Conservation (phyloP, 2,113 vertebrate species). For the Parus major region DNA sequence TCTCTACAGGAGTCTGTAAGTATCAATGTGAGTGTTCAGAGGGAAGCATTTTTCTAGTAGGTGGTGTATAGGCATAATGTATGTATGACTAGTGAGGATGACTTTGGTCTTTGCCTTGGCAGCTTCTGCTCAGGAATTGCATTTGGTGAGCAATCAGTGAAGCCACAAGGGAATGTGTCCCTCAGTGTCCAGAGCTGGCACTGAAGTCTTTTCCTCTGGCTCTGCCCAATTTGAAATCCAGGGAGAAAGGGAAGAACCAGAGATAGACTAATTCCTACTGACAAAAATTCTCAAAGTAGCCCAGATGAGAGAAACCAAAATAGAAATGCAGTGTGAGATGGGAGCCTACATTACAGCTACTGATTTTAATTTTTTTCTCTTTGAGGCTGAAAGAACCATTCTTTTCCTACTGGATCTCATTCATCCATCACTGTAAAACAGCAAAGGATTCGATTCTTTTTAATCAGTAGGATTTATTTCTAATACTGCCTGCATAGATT, state of each 20-base stretch:
- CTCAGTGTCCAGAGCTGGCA: background rate
- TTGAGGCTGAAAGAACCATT: background rate
- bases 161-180: background rate
- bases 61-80: background rate
- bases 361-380: background rate
- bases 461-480: background rate
- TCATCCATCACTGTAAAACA: background rate
- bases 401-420: background rate
- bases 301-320: background rate
- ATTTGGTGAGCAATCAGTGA: background rate
- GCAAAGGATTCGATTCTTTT: background rate
- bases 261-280: background rate
- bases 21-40: background rate
- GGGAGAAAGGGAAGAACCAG: background rate
- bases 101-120: background rate
- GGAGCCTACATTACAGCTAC: background rate
- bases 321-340: background rate
- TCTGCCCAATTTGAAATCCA: background rate
- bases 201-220: background rate
- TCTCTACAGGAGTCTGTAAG: background rate
- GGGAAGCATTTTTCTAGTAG: background rate
- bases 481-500: background rate
- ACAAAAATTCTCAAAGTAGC: background rate
- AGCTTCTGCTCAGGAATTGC: background rate
- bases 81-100: background rate